Percentiles rank a stretch among this genome's conserved stretches.
Evolutionary conservation across 2,888 invertebrate species (phyloP).

Genomic region (Drosophila phalerata): DNA sequence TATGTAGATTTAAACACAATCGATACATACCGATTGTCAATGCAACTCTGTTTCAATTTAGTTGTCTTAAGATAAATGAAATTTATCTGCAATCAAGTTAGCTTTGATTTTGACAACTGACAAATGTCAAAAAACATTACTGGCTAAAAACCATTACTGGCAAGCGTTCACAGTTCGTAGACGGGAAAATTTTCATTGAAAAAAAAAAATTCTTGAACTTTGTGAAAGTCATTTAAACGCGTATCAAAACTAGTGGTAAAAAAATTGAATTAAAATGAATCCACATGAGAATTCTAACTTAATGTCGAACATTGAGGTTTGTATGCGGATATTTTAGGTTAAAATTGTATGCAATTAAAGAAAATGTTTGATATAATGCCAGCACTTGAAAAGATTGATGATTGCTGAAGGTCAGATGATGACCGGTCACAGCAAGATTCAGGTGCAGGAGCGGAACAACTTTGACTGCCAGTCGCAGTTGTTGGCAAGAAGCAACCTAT

Average conservation of each 20-base stretch:
- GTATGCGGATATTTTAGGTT: background rate
- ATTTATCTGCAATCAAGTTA: background rate
- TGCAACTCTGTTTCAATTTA: background rate
- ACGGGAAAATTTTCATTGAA: background rate
- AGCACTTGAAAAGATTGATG: background rate
- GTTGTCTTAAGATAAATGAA: background rate
- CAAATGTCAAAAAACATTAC: background rate
- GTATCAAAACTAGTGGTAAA: background rate
- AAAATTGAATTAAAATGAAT: background rate
- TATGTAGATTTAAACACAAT: background rate
- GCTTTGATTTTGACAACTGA: background rate
- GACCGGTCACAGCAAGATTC: background rate
- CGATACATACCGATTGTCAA: background rate
- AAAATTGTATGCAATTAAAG: background rate
- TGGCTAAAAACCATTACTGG: background rate
- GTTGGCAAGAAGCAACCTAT: background rate
- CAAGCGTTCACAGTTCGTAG: background rate
- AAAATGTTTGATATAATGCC: background rate
- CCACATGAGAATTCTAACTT: background rate
- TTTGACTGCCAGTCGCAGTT: background rate
- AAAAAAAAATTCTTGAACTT: background rate
- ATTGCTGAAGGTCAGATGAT: background rate
- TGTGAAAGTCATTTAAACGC: background rate
- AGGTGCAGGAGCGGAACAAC: background rate
- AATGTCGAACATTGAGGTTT: background rate